Base-by-base conservation (phyloP, 2,888 invertebrate genomes). In the Frankliniella intonsa region DNA sequence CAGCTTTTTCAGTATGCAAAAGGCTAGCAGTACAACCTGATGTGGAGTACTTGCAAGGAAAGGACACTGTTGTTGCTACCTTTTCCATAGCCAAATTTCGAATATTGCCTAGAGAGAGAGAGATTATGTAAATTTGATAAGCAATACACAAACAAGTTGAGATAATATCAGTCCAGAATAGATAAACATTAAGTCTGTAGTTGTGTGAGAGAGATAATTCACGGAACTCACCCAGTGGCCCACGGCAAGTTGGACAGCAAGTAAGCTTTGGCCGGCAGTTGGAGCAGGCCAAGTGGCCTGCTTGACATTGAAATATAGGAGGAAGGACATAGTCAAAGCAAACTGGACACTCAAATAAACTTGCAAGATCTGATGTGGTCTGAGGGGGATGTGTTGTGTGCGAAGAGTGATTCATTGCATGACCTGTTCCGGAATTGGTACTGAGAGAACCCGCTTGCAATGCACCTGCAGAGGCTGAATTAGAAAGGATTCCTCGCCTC, bases 271-370 rank as follows among this genome's bases (percentile, higher is more conserved):
- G 97, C 84, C 99, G 92, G 90, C 99, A 99, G 87, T 94, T 95
- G 84, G 97, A 96, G 90, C 99, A 99, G 83, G 99, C 98, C 87
- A 99, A 92, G 90, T 99, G 99, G 84, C 99, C 99, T 88, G 97
- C 97, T 88, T 97, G 97, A 89, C 99, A 99, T 89, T 99, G 99
- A 88, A 98, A 91, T 86, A 99, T 99, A 69, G 99, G 99, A 84
- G 99, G 99, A 87, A 99, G 90, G 84, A 99, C 99, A 91, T 98
- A 99, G 90, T 99, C 99, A 89, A 99, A 98, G 89, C 99, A 99
- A 84, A 99, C 99, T 65, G 97, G 97, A 88, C 97, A 97, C 88
- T 97, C 97, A 88, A 97, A 97, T 81, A 97, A 90, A 84, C 96
- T 95, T 84, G 97, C 96, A 87, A 97, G 90, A 89, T 97, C 97